These are phyloP conservation scores for Probosciger aterrimus DNA, from an alignment of 2,113 vertebrate species.

Conservation along the genomic window DNA sequence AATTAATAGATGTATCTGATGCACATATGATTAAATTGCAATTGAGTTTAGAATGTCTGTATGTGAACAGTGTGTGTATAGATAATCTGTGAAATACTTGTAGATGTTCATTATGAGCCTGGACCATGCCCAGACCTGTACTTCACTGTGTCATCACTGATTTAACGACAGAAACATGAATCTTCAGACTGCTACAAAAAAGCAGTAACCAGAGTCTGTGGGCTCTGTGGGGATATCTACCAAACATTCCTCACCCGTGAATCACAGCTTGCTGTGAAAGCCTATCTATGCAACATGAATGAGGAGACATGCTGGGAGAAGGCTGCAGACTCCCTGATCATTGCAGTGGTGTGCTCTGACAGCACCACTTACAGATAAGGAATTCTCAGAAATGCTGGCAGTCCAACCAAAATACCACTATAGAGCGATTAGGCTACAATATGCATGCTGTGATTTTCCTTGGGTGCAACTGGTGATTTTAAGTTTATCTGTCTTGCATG, in stretches of 20 bases:
- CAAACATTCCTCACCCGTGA: constrained; percentile 44
- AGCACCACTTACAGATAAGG: background rate
- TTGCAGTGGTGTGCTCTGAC: background rate
- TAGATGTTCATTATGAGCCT: background rate
- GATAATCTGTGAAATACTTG: background rate
- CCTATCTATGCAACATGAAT: background rate
- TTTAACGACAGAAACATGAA: constrained; percentile 3
- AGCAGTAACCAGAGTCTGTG: background rate
- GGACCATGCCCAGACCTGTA: background rate
- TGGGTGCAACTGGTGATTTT: background rate
- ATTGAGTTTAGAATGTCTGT: background rate
- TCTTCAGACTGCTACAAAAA: background rate
- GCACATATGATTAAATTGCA: background rate
- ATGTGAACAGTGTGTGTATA: background rate
- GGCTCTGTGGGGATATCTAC: constrained; percentile 20
- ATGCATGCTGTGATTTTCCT: background rate
- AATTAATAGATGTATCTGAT: background rate
- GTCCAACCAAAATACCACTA: background rate
- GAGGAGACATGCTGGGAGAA: background rate
- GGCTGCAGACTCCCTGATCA: background rate
- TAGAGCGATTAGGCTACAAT: background rate
- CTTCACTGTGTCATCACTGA: background rate
- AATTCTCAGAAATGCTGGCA: background rate
- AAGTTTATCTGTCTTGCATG: background rate
- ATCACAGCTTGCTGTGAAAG: constrained; percentile 34